Base-by-base conservation (phyloP, 2,113 vertebrate genomes). In the Brienomyrus longianalis region DNA sequence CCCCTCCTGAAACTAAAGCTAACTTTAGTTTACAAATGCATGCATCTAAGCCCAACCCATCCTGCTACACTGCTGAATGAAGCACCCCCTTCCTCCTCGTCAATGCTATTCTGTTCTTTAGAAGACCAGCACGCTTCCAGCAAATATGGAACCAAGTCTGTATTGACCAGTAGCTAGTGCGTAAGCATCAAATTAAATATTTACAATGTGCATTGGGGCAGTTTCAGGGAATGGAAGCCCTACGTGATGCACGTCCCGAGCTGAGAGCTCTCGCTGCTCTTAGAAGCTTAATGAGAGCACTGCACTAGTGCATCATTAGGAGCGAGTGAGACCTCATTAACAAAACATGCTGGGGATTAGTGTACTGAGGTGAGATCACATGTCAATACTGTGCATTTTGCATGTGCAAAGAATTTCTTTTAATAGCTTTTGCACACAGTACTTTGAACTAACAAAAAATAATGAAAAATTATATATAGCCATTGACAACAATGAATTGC, bases 281-380 rank as follows among this genome's bases (percentile, higher is more conserved):
- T 66, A 86, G 39, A 27, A 90, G 89, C 66, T 52, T 74, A 90
- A 86, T 43, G 54, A 90, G 74, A 83, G 52, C 27, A 48, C 83
- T 85, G 23, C 13, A 21, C 50, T 48, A 62, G 8, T 43, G 13
- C 23, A 9, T 54, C 47, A 27, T 85, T 54, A 31, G 51, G 1
- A 11, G 21, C 2, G 35, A 47, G 8, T 23, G 45, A 11, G 19
- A 5, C 70, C 21, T 23, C 45, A 7, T n/a, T 84, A 45, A n/a
- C 39, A 23, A 48, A 43, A 9, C 45, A 10, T 13, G 10, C 45
- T n/a, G 83, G 48, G 21, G 83, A 84, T 84, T 84, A 84, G 83
- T 19, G 83, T 50, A 39, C 13, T 77, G 70, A 4, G 31, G 27
- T 13, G 70, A 77, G 31, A 39, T 17, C 31, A n/a, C 70, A 31